Percentiles rank a stretch among this genome's conserved stretches.
phyloP scores from a whole-genome alignment of 1,140 invertebrate species.

The Diorhabda elongata region DNA sequence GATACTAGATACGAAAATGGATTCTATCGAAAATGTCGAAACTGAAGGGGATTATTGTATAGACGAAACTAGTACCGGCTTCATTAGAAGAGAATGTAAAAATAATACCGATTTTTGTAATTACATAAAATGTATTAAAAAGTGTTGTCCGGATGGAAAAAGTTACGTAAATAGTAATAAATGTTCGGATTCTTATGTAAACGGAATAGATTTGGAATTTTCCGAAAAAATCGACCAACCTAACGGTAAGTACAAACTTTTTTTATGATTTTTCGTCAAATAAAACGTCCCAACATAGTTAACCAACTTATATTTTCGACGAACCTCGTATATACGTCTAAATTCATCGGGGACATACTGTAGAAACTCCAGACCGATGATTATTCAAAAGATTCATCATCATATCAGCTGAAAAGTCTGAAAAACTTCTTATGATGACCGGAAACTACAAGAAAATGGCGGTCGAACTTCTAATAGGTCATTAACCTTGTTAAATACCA shows the following conservation, averaged over 20 bases:
- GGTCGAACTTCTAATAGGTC: no score
- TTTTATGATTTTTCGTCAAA: no score
- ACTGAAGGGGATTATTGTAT: constrained; percentile 19
- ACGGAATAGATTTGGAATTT: constrained; percentile 26
- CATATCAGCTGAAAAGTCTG: no score
- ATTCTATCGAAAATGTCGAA: background rate
- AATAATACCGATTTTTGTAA: constrained; percentile 22
- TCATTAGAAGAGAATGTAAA: constrained; percentile 25
- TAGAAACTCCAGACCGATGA: no score
- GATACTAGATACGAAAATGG: constrained; percentile 19
- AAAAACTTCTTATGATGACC: no score
- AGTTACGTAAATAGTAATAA: constrained; percentile 26
- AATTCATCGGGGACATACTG: no score
- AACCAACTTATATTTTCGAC: no score
- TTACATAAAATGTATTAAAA: constrained; percentile 22
- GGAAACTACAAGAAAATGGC: no score
- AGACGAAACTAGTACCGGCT: constrained; percentile 17
- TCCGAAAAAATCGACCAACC: constrained; percentile 20
- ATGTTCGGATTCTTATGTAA: constrained; percentile 25
- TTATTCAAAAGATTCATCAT: no score
- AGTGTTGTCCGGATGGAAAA: constrained; percentile 32
- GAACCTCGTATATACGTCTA: no score
- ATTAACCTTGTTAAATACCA: no score
- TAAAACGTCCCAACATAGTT: no score
- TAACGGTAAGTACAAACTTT: constrained; percentile 19